Evolutionary conservation across 2,888 invertebrate genomes (phyloP), one percentile per base, ranked within the genome.

Genomic region (Oscheius sp.): DNA sequence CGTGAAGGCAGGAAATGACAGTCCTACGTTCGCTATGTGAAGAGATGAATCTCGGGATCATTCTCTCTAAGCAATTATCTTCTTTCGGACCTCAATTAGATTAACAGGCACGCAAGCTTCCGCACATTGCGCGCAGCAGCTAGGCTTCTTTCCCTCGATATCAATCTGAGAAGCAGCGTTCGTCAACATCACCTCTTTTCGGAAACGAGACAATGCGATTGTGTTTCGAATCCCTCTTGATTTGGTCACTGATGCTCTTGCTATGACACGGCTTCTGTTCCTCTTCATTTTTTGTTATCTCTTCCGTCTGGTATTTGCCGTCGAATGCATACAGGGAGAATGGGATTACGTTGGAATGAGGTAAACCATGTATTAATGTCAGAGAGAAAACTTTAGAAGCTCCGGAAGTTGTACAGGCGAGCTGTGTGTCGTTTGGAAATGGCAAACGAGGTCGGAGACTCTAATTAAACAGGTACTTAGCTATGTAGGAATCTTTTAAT

Each of bases 351-450:
- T 32, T n/a, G 74, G 74, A 42, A 50, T 74, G n/a, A 70, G 57
- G 70, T 74, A 47, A n/a, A 42, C 42, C 10, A 7, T 37, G 4
- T 58, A 4, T 58, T 3, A 35, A 62, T 10, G 42, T 32, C 9
- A 32, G 9, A 7, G 4, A 9, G 48, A 51, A 53, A 51, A 21
- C 51, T 13, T 53, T 75, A 82, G 81, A 51, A 77, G 79, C 51
- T 70, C 70, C 60, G 75, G 74, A 21, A 77, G 78, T 0, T 82
- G 82, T 50, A 73, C 75, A 37, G 82, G 82, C 9, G 78, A 79
- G 35, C 75, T 74, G 60, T 82, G 82, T 62, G 77, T 76, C 37
- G 76, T 82, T 4, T 82, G 82, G 82, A 82, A 80, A 50, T 80
- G 79, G 79, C 77, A 77, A 42, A 74, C 77, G 0, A 65, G 74